phyloP scores from a whole-genome alignment of 1,140 invertebrate genomes.

The Nomia melanderi region DNA sequence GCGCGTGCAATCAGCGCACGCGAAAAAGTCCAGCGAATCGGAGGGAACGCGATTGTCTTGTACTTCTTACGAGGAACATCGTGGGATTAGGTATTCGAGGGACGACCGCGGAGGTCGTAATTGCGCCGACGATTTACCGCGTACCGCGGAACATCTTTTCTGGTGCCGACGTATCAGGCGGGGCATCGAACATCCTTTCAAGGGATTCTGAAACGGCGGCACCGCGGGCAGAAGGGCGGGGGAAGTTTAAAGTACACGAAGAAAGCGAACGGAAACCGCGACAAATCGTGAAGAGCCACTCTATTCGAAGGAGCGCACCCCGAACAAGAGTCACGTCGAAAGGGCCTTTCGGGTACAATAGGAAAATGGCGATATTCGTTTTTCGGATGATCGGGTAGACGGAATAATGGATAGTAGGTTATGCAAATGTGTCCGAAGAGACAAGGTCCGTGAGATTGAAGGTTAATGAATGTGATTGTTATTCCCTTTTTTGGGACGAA shows the following conservation, averaged over 20 bases:
- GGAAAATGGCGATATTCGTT: neutral
- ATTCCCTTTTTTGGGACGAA: too few relatives aligned
- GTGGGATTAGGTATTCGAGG: slow-evolving; percentile 16
- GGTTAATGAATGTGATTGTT: too few relatives aligned
- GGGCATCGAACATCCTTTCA: neutral
- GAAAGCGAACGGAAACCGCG: neutral
- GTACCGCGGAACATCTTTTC: slow-evolving; percentile 26
- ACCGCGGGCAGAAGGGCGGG: neutral
- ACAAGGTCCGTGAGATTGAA: too few relatives aligned
- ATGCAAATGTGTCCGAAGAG: too few relatives aligned
- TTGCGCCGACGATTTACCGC: slow-evolving; percentile 34
- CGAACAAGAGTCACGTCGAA: neutral
- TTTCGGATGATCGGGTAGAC: neutral
- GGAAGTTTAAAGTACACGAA: neutral
- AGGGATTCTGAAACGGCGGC: neutral
- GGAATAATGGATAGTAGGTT: too few relatives aligned
- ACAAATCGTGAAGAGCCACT: neutral
- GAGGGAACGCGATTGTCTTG: neutral
- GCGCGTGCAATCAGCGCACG: neutral
- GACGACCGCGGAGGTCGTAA: slow-evolving; percentile 24
- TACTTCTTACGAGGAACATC: neutral
- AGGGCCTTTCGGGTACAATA: neutral
- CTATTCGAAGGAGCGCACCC: neutral
- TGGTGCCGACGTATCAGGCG: slow-evolving; percentile 7
- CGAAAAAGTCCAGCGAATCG: neutral